Conservation (phyloP, 1,140 invertebrate genomes). For the Caenorhabditis inopinata region DNA sequence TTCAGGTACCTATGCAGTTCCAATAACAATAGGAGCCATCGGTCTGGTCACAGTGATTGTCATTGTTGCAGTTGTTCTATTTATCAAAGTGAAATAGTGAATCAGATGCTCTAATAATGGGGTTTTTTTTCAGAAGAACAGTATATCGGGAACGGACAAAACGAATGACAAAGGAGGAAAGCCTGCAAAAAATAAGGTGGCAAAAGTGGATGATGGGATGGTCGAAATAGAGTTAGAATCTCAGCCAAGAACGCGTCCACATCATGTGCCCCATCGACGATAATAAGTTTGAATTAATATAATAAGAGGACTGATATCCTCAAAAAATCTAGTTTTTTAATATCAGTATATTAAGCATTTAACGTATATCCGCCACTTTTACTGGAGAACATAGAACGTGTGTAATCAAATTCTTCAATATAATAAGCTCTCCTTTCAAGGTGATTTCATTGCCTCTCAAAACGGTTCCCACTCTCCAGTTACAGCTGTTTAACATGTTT, state of each 20-base stretch:
- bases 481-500: not conserved
- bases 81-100: constrained; percentile 32
- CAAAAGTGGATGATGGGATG: constrained; percentile 41
- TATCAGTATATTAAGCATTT: no score
- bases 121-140: constrained; percentile 41
- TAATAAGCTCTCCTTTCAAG: no score
- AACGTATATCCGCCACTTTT: no score
- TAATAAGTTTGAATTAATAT: not conserved
- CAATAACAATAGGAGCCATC: constrained; percentile 31
- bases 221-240: constrained; percentile 43
- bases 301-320: not conserved
- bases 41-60: constrained; percentile 26
- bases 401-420: not conserved
- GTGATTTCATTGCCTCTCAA: not conserved
- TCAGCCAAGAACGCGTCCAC: constrained; percentile 4
- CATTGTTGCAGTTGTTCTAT: constrained; percentile 43
- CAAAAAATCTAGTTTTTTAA: no score
- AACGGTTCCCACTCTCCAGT: not conserved
- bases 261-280: not conserved
- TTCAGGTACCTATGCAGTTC: constrained; percentile 12
- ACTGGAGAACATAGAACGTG: no score
- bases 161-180: not conserved
- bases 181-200: constrained; percentile 11
- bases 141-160: not conserved
- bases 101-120: no score